Percentiles rank a stretch among this genome's conserved stretches.
These are phyloP conservation scores for Anagrus nilaparvatae DNA, from an alignment of 1,140 invertebrate genomes.

Conservation along the genomic window DNA sequence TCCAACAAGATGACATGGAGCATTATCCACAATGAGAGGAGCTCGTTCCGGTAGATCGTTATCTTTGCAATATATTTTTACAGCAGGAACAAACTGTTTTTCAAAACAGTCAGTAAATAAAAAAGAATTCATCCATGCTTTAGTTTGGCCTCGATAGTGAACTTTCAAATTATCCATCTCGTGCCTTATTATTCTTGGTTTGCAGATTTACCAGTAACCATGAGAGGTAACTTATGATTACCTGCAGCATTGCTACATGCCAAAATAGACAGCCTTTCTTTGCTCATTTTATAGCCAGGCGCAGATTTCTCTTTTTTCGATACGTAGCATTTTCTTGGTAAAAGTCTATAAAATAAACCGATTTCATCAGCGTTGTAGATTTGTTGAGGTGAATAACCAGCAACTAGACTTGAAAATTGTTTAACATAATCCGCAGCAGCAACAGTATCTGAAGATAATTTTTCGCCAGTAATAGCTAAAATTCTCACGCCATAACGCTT, in stretches of 20 bases:
- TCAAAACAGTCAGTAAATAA: constrained; percentile 15
- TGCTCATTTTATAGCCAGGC: constrained; percentile 4
- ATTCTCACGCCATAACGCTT: constrained; percentile 15
- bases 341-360: constrained; percentile 1
- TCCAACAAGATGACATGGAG: constrained; percentile 8
- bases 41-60: constrained; percentile 13
- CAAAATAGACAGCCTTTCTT: too few species aligned
- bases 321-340: constrained; percentile 6
- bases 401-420: too few species aligned
- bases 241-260: constrained; percentile 32
- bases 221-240: constrained; percentile 22
- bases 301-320: neutral
- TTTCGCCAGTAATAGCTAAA: constrained; percentile 18
- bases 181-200: constrained; percentile 12
- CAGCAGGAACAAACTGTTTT: constrained; percentile 13
- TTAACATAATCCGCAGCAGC: constrained; percentile 5
- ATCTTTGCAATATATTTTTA: constrained; percentile 14
- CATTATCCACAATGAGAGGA: constrained; percentile 20
- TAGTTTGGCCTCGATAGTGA: constrained; percentile 10
- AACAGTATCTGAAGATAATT: constrained; percentile 12
- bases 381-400: too few species aligned
- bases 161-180: constrained; percentile 8
- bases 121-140: constrained; percentile 12
- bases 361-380: too few species aligned
- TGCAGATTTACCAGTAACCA: constrained; percentile 15